Base-by-base conservation (phyloP, 2,797 vertebrate species). In the Brotula barbata region DNA sequence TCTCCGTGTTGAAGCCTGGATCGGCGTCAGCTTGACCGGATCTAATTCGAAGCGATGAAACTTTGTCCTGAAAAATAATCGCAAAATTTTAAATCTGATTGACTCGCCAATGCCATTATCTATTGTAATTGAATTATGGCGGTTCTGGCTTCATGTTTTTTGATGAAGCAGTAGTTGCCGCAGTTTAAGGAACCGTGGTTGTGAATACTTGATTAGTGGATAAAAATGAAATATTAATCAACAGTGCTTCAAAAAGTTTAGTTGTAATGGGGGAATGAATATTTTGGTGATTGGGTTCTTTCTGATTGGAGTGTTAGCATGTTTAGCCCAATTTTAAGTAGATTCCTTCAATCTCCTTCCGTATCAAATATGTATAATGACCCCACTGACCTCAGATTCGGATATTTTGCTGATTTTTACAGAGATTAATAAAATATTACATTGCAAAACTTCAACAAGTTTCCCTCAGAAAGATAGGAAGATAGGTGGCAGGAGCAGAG, bases 301-400 rank as follows among this genome's bases (percentile, higher is more conserved):
- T 8, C 25, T 36, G 5, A 44, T 39, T 59, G 19, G 15, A 45
- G 33, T 61, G 48, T 2, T 33, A 11, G 6, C 5, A 33, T 33
- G 20, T 44, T 71, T 34, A 28, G 54, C 49, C 49, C 41, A 11
- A 58, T 49, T 56, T 68, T 58, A 19, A 50, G 46, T 40, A 22
- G 57, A 25, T 54, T 72, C 58, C 76, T 47, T 39, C 37, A 33
- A 9, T 6, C 31, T 81, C 13, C 50, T 28, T 14, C 49, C 10
- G 48, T 11, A 58, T 25, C 56, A 47, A 53, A 52, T 21, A 56
- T 43, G 36, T 13, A 66, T 48, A 44, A 60, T 34, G 6, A 22
- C 33, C 7, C 5, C 31, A 12, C 16, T 21, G 48, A 68, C 55
- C 54, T 66, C 58, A 44, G 50, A 55, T 15, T 43, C 37, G 64